phyloP scores from a whole-genome alignment of 2,113 vertebrate species.

The Crocuta crocuta region DNA sequence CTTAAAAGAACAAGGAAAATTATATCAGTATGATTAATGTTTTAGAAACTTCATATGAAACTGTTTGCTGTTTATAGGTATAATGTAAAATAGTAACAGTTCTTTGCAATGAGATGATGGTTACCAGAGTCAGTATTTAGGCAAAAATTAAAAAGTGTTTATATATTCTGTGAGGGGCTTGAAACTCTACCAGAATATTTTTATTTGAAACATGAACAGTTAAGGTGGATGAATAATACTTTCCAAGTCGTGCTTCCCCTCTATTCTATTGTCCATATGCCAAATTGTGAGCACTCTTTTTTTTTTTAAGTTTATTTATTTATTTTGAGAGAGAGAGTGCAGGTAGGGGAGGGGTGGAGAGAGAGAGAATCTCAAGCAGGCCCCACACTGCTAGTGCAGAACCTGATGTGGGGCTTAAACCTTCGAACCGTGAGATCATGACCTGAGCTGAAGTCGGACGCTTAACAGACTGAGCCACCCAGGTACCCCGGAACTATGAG shows the following conservation, averaged over 20 bases:
- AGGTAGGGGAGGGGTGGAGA: too few species aligned
- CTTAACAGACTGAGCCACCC: too few species aligned
- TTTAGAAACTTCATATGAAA: conserved; percentile 34
- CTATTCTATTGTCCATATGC: background rate
- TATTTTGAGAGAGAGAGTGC: too few species aligned
- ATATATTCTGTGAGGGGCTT: background rate
- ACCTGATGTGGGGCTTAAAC: too few species aligned
- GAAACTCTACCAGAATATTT: background rate
- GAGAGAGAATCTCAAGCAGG: too few species aligned
- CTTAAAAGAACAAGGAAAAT: conserved; percentile 45
- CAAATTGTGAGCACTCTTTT: background rate
- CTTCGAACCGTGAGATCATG: too few species aligned
- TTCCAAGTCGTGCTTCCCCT: background rate
- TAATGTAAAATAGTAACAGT: background rate
- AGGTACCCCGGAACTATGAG: background rate
- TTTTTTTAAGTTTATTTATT: background rate
- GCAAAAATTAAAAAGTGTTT: conserved; percentile 24
- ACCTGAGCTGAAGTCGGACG: too few species aligned
- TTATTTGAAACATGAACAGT: background rate
- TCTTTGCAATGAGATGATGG: background rate
- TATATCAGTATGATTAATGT: background rate
- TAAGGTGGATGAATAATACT: background rate
- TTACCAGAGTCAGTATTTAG: background rate
- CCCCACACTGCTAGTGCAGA: too few species aligned
- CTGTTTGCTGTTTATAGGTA: background rate